Percentiles rank a stretch among this genome's conserved stretches.
These are phyloP conservation scores for Petromus typicus DNA, from an alignment of 2,113 vertebrate genomes.

Conservation along the genomic window DNA sequence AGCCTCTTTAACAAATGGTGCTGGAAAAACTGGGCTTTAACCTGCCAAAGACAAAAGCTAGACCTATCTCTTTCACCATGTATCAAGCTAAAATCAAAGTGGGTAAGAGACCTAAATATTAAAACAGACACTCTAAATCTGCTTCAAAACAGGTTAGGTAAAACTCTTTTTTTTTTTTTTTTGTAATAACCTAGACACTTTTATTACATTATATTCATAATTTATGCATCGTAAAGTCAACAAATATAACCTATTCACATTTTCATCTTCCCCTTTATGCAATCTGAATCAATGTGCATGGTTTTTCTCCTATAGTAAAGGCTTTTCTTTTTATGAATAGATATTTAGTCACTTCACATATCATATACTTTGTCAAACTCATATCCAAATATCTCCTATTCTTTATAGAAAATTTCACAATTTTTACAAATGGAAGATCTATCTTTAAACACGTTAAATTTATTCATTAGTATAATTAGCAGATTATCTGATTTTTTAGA, in stretches of 20 bases:
- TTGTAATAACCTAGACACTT: conserved; percentile 36
- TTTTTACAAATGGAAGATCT: conserved; percentile 13
- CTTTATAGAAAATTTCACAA: conserved; percentile 45
- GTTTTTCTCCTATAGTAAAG: background rate
- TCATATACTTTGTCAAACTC: conserved; percentile 67
- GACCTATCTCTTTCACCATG: too few relatives aligned
- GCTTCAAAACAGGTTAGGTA: too few relatives aligned
- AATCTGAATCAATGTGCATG: too few relatives aligned
- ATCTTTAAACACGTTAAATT: conserved; percentile 57
- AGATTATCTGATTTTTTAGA: conserved; percentile 43
- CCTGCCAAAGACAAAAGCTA: too few relatives aligned
- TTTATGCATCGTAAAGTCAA: conserved; percentile 21
- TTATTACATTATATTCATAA: conserved; percentile 47
- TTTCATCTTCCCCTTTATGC: conserved; percentile 34
- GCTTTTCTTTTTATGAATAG: conserved; percentile 34
- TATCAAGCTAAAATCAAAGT: too few relatives aligned
- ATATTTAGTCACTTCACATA: too few relatives aligned
- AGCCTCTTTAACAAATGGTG: too few relatives aligned
- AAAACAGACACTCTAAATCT: too few relatives aligned
- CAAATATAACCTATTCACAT: conserved; percentile 47
- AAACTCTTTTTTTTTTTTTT: too few relatives aligned
- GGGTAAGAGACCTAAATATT: too few relatives aligned
- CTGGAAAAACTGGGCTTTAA: too few relatives aligned
- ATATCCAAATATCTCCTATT: conserved; percentile 60
- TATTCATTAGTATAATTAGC: conserved; percentile 39